Base-by-base conservation (phyloP, 2,113 vertebrate species). In the Paracanthobrama guichenoti region DNA sequence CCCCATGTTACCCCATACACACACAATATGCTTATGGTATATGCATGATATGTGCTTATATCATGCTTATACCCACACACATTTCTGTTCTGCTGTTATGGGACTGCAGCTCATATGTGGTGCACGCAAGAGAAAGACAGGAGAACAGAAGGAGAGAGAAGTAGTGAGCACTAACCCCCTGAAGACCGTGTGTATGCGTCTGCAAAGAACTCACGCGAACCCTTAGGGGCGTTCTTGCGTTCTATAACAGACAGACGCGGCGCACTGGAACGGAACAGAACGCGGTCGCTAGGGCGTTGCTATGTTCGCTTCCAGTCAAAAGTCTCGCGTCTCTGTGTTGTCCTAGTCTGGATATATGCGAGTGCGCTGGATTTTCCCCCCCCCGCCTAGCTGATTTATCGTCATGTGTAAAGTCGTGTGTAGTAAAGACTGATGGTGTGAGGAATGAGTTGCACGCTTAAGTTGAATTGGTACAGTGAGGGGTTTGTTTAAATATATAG, bases 141-240 rank as follows among this genome's bases (percentile, higher is more conserved):
- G 11, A 46, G 69, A 73, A 26, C 42, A 73, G 69, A 73, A 73
- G 69, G 69, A 73, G 69, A 48, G 39, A 44, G 67, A n/a, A 72
- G 42, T 3, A 72, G 11, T 46, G 69, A 14, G 22, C 69, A 48
- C 22, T 14, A 73, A 73, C 22, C 69, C 69, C 69, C 42, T 7
- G 69, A 26, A 46, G 39, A 73, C 11, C 39, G 3, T 46, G 69
- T 73, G 46, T 46, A 22, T 48, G 67, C 44, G 18, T 26, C 69
- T 46, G 69, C 16, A 48, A 73, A 24, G 42, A 73, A 46, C 22
- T n/a, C 69, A 26, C 12, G 69, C 6, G 42, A 72, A 24, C 8
- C 69, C 42, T 24, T 2, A 13, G 69, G 39, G 69, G 20, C 35
- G 39, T 44, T 44, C 35, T 39, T 6, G 35, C 35, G 35, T 39